Evolutionary conservation across 2,797 vertebrate genomes (phyloP).

Genomic region (Rhinophrynus dorsalis): DNA sequence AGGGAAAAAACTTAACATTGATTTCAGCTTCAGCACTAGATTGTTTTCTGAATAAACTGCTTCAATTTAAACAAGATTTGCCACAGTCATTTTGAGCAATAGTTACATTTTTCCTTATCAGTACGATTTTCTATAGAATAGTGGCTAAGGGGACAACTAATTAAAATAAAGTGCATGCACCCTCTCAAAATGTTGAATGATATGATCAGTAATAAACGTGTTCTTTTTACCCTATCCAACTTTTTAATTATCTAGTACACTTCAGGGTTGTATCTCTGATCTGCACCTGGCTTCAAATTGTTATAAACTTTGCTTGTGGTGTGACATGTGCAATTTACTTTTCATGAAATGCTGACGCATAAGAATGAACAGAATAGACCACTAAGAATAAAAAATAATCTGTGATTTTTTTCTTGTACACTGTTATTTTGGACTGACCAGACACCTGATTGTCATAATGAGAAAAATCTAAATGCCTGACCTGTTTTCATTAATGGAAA

Average conservation of each 20-base stretch:
- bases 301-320: slow-evolving; percentile 52
- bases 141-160: slow-evolving; percentile 60
- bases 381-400: slow-evolving; percentile 25
- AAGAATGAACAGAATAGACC: slow-evolving; percentile 7
- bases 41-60: slow-evolving; percentile 70
- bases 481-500: too few species aligned
- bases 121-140: slow-evolving; percentile 56
- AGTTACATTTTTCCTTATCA: slow-evolving; percentile 62
- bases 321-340: slow-evolving; percentile 52
- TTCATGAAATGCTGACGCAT: slow-evolving; percentile 28
- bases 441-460: neutral
- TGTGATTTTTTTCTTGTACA: neutral
- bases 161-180: slow-evolving; percentile 64
- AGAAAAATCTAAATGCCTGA: too few species aligned
- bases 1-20: slow-evolving; percentile 68
- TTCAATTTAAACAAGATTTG: slow-evolving; percentile 72
- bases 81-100: slow-evolving; percentile 69
- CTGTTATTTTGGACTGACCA: neutral
- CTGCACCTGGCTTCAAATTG: slow-evolving; percentile 56
- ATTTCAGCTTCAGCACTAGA: slow-evolving; percentile 65
- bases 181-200: slow-evolving; percentile 53
- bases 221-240: slow-evolving; percentile 55
- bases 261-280: slow-evolving; percentile 53
- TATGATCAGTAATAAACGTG: slow-evolving; percentile 58
- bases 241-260: slow-evolving; percentile 56